Base-by-base conservation (phyloP, 2,113 vertebrate species). In the Callorhinus ursinus region DNA sequence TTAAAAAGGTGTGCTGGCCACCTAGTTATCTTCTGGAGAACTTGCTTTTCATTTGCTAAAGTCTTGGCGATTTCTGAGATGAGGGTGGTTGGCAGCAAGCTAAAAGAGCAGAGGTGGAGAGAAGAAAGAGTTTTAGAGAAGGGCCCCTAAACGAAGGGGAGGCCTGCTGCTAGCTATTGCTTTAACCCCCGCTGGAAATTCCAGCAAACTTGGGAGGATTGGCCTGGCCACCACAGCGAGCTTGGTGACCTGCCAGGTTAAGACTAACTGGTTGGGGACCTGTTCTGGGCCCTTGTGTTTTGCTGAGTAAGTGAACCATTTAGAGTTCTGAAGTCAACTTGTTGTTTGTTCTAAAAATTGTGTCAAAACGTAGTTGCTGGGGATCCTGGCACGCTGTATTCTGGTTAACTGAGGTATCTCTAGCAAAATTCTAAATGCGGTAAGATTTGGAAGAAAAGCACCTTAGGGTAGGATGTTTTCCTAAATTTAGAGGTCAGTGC, bases 221-320 rank as follows among this genome's bases (percentile, higher is more conserved):
- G 76, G 88, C 74, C 76, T 74, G 76, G 86, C 77, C 51, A 42
- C 76, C 24, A 18, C 83, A 13, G 57, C 84, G 53, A 31, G 57
- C 59, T 65, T 93, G 93, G 93, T 88, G 76, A 81, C 39, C 74
- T 95, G 89, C 76, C 89, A 90, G 96, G 82, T 96, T 96, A 88
- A 96, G 93, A 85, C 57, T 28, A 12, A 80, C 74, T 79, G 61
- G 5, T 63, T 74, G 61, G 49, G n/a, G n/a, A 76, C 26, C n/a
- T 94, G 36, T 93, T 89, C 31, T 88, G 55, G n/a, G 49, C 36
- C 80, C 36, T 79, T 85, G 87, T 14, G n/a, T 92, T 97, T 92
- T 81, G 51, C 39, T 63, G 71, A 96, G 26, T 95, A 55, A 84
- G 26, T 15, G 33, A 53, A 46, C 33, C 26, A 81, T 93, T 63